These are phyloP conservation scores for Athalia cordata DNA, from an alignment of 2,888 invertebrate species.

Conservation along the genomic window DNA sequence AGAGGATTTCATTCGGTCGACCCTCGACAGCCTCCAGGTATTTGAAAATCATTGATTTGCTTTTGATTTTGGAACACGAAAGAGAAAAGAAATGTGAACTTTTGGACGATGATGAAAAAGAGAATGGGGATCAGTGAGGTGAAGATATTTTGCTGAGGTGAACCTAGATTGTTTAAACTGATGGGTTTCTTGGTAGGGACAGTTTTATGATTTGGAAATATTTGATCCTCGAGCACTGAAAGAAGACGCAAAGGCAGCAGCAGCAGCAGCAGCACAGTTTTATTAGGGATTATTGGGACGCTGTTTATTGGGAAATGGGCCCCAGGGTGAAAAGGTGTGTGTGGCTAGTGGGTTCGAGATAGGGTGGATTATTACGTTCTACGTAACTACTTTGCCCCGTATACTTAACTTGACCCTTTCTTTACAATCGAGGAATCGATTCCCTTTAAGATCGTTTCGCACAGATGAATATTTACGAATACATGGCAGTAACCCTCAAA, in stretches of 20 bases:
- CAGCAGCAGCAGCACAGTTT: not conserved
- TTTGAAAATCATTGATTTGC: not conserved
- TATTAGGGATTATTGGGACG: conserved; percentile 38
- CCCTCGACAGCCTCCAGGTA: not conserved
- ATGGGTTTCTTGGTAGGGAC: conserved; percentile 16
- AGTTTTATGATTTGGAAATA: conserved; percentile 45
- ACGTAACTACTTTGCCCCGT: conserved; percentile 17
- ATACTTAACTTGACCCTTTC: conserved; percentile 40
- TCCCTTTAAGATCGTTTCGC: not conserved
- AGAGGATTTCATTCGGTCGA: too few species aligned
- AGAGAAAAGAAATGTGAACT: not conserved
- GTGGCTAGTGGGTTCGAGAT: conserved; percentile 27
- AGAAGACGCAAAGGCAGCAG: not conserved
- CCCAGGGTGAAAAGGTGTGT: conserved; percentile 36
- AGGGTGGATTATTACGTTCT: conserved; percentile 35
- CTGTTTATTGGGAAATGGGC: conserved; percentile 36
- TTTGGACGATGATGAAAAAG: not conserved
- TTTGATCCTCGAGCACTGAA: not conserved
- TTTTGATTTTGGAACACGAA: not conserved
- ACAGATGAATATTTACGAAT: too few species aligned
- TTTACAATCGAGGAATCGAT: conserved; percentile 34
- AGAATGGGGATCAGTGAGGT: not conserved
- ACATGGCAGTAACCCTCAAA: not conserved
- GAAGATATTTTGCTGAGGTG: conserved; percentile 19
- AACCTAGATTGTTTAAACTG: conserved; percentile 32